Evolutionary conservation across 2,113 vertebrate species (phyloP).

Genomic region (Calypte anna): DNA sequence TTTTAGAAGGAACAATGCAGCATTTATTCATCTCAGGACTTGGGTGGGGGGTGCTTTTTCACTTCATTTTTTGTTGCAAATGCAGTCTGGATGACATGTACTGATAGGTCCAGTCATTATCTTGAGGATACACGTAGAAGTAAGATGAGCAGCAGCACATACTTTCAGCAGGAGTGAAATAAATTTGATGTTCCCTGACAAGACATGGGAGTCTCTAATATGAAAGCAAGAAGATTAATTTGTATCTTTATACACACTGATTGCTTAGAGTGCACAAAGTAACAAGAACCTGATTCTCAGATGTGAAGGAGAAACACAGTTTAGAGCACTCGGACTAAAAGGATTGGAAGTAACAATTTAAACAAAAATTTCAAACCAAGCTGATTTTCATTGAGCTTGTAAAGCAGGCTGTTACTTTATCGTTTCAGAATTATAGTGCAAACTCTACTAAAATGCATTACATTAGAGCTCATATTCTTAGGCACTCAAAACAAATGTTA

Average conservation of each 20-base stretch:
- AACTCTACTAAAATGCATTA: not conserved
- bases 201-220: not conserved
- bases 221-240: not conserved
- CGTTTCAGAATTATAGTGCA: conserved; percentile 3
- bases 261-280: not conserved
- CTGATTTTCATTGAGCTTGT: not conserved
- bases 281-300: not conserved
- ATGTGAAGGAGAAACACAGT: not conserved
- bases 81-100: accelerated
- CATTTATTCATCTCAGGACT: not conserved
- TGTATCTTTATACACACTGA: not conserved
- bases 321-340: not conserved
- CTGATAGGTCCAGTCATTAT: not conserved
- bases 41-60: not conserved
- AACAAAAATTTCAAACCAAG: not conserved
- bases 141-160: not conserved
- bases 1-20: not conserved
- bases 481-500: not conserved
- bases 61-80: not conserved
- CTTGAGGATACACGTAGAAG: not conserved
- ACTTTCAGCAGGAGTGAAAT: not conserved
- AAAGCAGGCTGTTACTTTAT: not conserved
- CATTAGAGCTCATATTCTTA: not conserved
- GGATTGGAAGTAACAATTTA: not conserved
- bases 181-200: not conserved